These are phyloP conservation scores for Hypotaenidia philippensis DNA, from an alignment of 2,797 vertebrate species.

Conservation along the genomic window DNA sequence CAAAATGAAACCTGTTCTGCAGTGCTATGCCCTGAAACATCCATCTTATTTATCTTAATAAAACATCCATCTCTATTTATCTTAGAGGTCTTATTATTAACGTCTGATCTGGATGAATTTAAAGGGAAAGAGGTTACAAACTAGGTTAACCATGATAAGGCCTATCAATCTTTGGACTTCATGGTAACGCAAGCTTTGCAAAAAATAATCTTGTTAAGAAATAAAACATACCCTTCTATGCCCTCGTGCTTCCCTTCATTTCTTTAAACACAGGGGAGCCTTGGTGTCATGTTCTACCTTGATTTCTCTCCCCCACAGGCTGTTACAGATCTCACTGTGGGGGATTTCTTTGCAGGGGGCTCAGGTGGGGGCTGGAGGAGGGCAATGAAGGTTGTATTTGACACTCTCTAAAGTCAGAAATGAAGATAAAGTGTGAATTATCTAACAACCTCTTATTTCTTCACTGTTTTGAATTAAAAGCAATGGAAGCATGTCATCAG, in stretches of 20 bases:
- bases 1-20: conserved; percentile 2
- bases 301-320: background rate
- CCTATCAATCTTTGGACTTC: conserved; percentile 39
- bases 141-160: conserved; percentile 62
- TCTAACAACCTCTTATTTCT: background rate
- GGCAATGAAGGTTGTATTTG: background rate
- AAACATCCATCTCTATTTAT: conserved; percentile 58
- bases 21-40: background rate
- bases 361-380: rapidly evolving
- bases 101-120: conserved; percentile 50
- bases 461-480: background rate
- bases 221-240: conserved; percentile 11
- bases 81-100: conserved; percentile 47
- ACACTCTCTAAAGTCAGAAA: background rate
- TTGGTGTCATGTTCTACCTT: background rate
- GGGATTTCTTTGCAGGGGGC: background rate
- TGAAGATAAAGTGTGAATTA: background rate
- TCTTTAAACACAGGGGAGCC: background rate
- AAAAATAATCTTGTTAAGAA: conserved; percentile 52
- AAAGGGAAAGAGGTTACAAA: conserved; percentile 55
- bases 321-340: background rate
- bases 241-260: background rate
- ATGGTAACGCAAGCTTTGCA: background rate
- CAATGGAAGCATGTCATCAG: background rate
- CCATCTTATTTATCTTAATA: conserved; percentile 68